Evolutionary conservation across 1,140 invertebrate species (phyloP).

Genomic region (Eupristina koningsbergeri): DNA sequence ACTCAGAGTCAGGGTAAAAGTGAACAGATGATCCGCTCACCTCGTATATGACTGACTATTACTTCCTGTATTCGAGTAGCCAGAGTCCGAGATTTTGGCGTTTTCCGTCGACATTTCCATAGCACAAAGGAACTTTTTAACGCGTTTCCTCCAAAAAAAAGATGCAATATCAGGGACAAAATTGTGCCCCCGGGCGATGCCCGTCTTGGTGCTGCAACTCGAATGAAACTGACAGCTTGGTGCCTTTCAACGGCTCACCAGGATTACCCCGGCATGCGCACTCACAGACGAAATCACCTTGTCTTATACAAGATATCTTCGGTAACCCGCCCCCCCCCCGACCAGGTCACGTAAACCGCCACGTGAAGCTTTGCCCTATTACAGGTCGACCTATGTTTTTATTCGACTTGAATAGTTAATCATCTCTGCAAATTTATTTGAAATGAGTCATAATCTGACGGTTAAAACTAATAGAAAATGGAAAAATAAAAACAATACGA

Average conservation of each 20-base stretch:
- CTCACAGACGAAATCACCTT: neutral
- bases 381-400: neutral
- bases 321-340: neutral
- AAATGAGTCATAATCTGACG: too few relatives aligned
- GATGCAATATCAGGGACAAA: neutral
- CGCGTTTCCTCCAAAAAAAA: neutral
- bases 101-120: slow-evolving; percentile 73
- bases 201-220: neutral
- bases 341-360: neutral
- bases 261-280: neutral
- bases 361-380: neutral
- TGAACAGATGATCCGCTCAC: slow-evolving; percentile 66
- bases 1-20: too few relatives aligned
- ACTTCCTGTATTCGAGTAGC: slow-evolving; percentile 83
- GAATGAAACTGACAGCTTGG: neutral
- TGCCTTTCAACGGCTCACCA: too few relatives aligned
- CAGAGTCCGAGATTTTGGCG: slow-evolving; percentile 83
- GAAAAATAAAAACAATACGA: too few relatives aligned
- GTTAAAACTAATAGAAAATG: too few relatives aligned
- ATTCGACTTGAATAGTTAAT: too few relatives aligned
- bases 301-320: neutral
- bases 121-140: too few relatives aligned
- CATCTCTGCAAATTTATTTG: too few relatives aligned
- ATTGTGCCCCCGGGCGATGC: neutral
- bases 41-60: slow-evolving; percentile 84